These are phyloP conservation scores for Mechanitis messenoides DNA, from an alignment of 2,888 invertebrate species.

Conservation along the genomic window DNA sequence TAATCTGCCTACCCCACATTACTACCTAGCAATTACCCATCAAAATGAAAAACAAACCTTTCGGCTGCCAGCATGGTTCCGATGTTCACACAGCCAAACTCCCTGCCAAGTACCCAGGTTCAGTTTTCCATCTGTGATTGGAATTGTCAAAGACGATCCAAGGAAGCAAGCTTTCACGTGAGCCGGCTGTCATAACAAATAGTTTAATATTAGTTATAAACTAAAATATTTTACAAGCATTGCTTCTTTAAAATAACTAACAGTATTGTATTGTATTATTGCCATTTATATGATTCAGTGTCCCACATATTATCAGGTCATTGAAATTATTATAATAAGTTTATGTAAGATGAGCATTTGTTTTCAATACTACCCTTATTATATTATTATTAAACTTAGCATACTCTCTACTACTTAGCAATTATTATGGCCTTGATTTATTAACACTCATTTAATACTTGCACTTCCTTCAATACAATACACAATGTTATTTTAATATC, in stretches of 20 bases:
- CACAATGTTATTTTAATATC: no score
- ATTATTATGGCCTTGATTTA: neutral
- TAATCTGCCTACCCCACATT: no score
- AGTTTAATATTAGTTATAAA: slow-evolving; percentile 10
- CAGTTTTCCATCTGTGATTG: slow-evolving; percentile 96
- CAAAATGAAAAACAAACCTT: slow-evolving; percentile 68
- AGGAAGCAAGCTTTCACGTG: slow-evolving; percentile 98
- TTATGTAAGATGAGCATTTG: neutral
- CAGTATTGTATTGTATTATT: neutral
- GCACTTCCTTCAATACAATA: neutral
- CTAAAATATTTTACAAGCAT: neutral
- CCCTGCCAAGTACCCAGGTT: slow-evolving; percentile 99
- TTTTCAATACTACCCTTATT: neutral
- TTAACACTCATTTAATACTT: neutral
- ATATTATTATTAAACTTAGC: neutral
- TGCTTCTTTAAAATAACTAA: slow-evolving; percentile 1
- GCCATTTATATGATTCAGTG: neutral
- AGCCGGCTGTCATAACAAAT: slow-evolving; percentile 84
- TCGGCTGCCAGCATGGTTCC: slow-evolving; percentile 95
- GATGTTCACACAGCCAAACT: slow-evolving; percentile 98
- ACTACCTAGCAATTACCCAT: neutral
- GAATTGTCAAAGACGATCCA: slow-evolving; percentile 95
- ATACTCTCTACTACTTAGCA: neutral
- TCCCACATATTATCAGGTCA: neutral
- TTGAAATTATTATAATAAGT: neutral